Evolutionary conservation across 2,888 invertebrate species (phyloP), one percentile per base, ranked within the genome.

Genomic region (Hirtodrosophila duncani): DNA sequence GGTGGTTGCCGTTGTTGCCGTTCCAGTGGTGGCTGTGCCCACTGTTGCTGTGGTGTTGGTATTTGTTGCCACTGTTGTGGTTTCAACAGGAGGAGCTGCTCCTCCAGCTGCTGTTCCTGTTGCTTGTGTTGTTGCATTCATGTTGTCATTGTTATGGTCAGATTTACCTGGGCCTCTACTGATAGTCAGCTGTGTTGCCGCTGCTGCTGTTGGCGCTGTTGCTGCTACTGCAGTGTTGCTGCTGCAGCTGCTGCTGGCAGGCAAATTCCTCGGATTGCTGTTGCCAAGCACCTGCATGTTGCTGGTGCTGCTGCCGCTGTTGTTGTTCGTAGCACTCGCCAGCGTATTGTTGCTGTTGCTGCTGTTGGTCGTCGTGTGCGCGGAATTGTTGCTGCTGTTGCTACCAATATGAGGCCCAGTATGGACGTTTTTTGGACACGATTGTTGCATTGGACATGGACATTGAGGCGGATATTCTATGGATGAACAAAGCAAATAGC

Each of bases 401-500:
- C 94, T 94, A 94, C 95, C 95, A 95, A 94, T 94, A 95, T 94
- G 95, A 94, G 95, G 95, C 92, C 95, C 95, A 95, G 95, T 94
- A 94, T 92, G 94, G 92, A 93, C 95, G 95, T 96, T 96, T 96
- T 95, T 95, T 95, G 95, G 94, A 95, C 94, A 95, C 91, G 94
- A 92, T 89, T 94, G 94, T 90, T 94, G 94, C 90, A 94, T 91
- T 89, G 95, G 94, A 90, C 95, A 95, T 83, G 95, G 94, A 88
- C 95, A 95, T 75, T 85, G 86, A 62, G 86, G 84, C 70, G 86
- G 84, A 80, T 87, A 91, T 89, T 86, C 91, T 89, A 84, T 86
- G 88, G 88, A 89, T 82, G 26, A 18, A 33, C 6, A 5, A 33
- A 14, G n/a, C n/a, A 17, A 2, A 31, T 30, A 18, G 8, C 9